These are phyloP conservation scores for Schizothorax lantsangensis DNA, from an alignment of 2,797 vertebrate genomes.

Conservation along the genomic window DNA sequence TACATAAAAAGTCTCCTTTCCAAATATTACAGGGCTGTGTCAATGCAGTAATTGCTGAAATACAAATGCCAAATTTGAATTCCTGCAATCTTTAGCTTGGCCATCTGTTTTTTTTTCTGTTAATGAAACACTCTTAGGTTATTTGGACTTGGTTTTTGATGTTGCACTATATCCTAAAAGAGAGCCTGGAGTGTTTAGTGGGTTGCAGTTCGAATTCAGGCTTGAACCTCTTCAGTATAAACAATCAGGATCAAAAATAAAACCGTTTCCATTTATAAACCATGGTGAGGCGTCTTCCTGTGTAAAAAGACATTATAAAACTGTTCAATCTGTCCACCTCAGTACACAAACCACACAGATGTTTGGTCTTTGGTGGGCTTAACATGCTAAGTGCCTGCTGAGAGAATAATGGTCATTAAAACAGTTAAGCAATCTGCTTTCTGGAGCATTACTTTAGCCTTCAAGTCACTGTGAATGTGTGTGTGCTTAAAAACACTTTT, in stretches of 20 bases:
- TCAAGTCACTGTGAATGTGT: neutral
- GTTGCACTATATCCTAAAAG: neutral
- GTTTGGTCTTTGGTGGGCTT: conserved; percentile 29
- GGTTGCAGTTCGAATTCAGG: neutral
- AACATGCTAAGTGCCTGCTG: conserved; percentile 32
- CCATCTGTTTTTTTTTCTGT: conserved; percentile 2
- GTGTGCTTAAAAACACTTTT: neutral
- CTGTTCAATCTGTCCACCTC: conserved; percentile 13
- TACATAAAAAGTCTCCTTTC: conserved; percentile 31
- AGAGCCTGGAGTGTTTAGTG: neutral
- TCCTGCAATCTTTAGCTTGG: conserved; percentile 15
- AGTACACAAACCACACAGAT: conserved; percentile 14
- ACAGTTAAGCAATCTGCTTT: neutral
- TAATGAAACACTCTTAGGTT: conserved; percentile 26
- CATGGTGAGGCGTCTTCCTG: neutral
- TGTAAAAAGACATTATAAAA: conserved; percentile 24
- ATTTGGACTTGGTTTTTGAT: conserved; percentile 15
- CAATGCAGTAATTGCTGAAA: conserved; percentile 19
- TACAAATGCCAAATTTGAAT: conserved; percentile 27
- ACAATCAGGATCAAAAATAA: conserved; percentile 29
- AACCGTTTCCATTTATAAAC: conserved; percentile 23
- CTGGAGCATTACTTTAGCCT: conserved; percentile 8
- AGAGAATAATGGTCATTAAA: conserved; percentile 18
- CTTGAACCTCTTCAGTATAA: conserved; percentile 4
- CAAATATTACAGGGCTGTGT: conserved; percentile 3